Conservation (phyloP, 2,113 vertebrate genomes). For the Neolamprologus fasciatus region DNA sequence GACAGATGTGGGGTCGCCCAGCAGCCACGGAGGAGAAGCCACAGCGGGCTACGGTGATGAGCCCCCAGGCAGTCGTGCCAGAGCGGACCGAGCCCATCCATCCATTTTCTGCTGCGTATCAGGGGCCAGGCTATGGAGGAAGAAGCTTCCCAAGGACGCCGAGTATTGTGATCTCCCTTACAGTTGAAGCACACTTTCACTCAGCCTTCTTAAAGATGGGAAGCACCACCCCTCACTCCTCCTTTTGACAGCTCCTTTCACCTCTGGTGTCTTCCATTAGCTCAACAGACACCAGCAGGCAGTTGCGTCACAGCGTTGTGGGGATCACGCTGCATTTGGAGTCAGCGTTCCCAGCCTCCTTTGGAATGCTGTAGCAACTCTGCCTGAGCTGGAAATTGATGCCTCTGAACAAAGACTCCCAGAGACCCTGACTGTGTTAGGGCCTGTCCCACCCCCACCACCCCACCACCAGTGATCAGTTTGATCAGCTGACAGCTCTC, state of each 20-base stretch:
- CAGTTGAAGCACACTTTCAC: not conserved
- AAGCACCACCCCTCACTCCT: not conserved
- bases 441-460: not conserved
- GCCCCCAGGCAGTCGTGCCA: rapidly evolving
- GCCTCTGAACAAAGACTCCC: not conserved
- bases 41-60: rapidly evolving
- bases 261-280: not conserved
- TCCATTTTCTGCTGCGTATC: not conserved
- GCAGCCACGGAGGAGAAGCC: rapidly evolving
- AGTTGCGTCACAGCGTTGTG: not conserved
- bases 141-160: rapidly evolving
- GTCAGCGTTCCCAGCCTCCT: rapidly evolving
- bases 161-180: not conserved
- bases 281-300: not conserved
- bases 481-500: not conserved
- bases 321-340: rapidly evolving
- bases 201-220: not conserved
- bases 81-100: rapidly evolving
- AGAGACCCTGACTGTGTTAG: not conserved
- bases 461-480: not conserved
- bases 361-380: not conserved
- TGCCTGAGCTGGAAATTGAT: rapidly evolving
- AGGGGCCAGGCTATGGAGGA: not conserved
- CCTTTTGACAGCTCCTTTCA: not conserved
- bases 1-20: rapidly evolving